Evolutionary conservation across 2,113 vertebrate species (phyloP).

Genomic region (Leptocoma aspasia): DNA sequence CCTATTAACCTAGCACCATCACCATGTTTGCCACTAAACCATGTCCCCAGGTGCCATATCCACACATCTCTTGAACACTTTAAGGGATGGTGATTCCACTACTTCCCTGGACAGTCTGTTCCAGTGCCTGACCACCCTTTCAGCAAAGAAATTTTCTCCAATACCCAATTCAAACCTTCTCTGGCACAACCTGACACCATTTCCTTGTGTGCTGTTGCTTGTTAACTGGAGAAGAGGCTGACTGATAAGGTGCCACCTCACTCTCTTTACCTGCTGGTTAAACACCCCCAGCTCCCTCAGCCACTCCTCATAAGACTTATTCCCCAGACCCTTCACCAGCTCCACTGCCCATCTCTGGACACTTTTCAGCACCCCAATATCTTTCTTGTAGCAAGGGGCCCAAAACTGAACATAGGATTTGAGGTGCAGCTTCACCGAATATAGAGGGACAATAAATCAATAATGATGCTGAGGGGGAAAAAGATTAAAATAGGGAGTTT

Average conservation of each 20-base stretch:
- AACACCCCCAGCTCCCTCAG: neutral
- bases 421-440: neutral
- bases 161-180: neutral
- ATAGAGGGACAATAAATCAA: neutral
- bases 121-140: neutral
- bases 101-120: neutral
- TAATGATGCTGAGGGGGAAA: neutral
- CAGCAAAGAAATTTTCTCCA: neutral
- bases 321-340: neutral
- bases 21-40: neutral
- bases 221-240: neutral
- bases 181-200: neutral
- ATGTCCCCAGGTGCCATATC: neutral
- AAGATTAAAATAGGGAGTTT: neutral
- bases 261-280: neutral
- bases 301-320: no score
- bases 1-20: neutral
- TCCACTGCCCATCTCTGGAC: neutral
- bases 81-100: neutral
- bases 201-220: neutral
- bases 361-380: fast-evolving
- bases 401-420: neutral
- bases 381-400: neutral
- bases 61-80: neutral
- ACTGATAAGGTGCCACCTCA: neutral